Evolutionary conservation across 2,113 vertebrate species (phyloP).

Genomic region (Lamprotornis superbus): DNA sequence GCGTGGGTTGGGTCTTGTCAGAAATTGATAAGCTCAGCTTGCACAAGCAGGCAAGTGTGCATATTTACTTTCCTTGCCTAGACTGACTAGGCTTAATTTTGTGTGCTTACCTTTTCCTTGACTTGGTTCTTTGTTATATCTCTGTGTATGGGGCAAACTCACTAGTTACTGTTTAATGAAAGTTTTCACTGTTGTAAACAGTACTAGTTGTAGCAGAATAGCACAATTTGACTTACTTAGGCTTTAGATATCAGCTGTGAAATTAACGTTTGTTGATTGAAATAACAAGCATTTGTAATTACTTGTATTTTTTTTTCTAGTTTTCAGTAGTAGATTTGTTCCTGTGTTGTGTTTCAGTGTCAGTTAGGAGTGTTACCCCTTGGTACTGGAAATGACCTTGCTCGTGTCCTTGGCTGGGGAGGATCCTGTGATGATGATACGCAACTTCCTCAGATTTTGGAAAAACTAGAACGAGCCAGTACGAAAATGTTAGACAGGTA

Average conservation of each 20-base stretch:
- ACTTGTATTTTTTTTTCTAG: neutral
- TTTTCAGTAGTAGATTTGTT: neutral
- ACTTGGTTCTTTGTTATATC: neutral
- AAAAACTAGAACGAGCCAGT: slow-evolving; percentile 95
- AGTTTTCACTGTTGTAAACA: neutral
- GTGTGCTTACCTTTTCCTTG: neutral
- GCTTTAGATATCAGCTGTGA: neutral
- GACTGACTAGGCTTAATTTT: neutral
- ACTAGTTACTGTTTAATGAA: neutral
- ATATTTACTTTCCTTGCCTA: neutral
- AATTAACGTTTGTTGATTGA: neutral
- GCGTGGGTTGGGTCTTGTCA: slow-evolving; percentile 97
- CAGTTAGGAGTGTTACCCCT: slow-evolving; percentile 93
- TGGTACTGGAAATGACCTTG: slow-evolving; percentile 96
- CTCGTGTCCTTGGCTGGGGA: slow-evolving; percentile 97
- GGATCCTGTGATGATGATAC: slow-evolving; percentile 95
- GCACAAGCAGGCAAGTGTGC: slow-evolving; percentile 90
- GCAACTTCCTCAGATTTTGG: slow-evolving; percentile 93
- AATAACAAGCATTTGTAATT: neutral
- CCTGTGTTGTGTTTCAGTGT: slow-evolving; percentile 79
- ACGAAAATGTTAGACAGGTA: slow-evolving; percentile 98
- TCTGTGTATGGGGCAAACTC: neutral
- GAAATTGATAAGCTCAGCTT: slow-evolving; percentile 97
- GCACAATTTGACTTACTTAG: neutral
- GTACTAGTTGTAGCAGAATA: neutral